Base-by-base conservation (phyloP, 2,113 vertebrate genomes). In the Corythaixoides concolor region DNA sequence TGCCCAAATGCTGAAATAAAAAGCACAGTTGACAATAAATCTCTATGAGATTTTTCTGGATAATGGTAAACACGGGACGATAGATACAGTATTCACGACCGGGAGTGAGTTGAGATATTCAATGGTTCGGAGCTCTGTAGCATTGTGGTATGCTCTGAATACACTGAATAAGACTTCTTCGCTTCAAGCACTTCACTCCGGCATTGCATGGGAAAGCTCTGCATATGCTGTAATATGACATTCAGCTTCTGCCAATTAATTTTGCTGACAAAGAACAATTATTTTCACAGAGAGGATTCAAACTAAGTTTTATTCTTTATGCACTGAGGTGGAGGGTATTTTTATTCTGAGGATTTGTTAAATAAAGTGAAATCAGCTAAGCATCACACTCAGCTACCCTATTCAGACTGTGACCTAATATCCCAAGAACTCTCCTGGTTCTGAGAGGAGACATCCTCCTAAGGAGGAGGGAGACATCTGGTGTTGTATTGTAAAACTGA, bases 171-270 rank as follows among this genome's bases (percentile, higher is more conserved):
- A 77, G 35, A 72, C 62, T 78, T 87, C 64, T 84, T 85, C 89
- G 60, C 91, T 90, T 62, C 22, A n/a, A 77, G 76, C 72, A 30
- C 62, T 90, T 88, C 50, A 5, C 67, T 43, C 50, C 88, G 92
- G 67, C 45, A 16, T 56, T 85, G 59, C 75, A 93, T 95, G 96
- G 93, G 95, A 95, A 96, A 96, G 60, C 84, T 94, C 84, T 89
- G 76, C 33, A 27, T 52, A 7, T 58, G 60, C 83, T 90, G n/a
- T 79, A 83, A 59, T 64, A 55, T 70, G 68, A 56, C 75, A 97
- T 97, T 95, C 85, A 94, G 72, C 93, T 85, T 83, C 89, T 97
- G 95, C 95, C 95, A 96, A 53, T 94, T 69, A 28, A 73, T 94
- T 96, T 91, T 95, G 82, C 95, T 96, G 95, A 94, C 84, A 81